These are phyloP conservation scores for Colaptes auratus DNA, from an alignment of 2,113 vertebrate genomes.

Conservation along the genomic window DNA sequence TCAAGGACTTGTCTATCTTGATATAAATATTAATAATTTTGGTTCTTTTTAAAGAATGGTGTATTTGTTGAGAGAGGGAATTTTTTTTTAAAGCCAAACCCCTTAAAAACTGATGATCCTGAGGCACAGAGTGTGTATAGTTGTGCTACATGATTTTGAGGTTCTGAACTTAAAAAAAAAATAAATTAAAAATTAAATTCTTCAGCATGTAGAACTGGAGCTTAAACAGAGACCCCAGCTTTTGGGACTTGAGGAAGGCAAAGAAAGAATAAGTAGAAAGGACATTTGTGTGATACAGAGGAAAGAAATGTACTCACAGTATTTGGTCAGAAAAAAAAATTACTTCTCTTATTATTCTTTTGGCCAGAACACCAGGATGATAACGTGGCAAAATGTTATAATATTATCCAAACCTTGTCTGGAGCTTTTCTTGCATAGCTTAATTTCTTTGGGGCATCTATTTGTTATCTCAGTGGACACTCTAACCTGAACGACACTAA, in stretches of 20 bases:
- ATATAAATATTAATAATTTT: slow-evolving; percentile 49
- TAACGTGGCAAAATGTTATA: neutral
- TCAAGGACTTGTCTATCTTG: slow-evolving; percentile 27
- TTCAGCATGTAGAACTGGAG: neutral
- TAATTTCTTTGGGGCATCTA: neutral
- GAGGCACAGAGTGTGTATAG: neutral
- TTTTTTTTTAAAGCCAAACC: neutral
- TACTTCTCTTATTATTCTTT: neutral
- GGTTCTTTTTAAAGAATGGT: neutral
- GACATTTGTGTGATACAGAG: neutral
- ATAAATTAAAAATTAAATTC: too few species aligned
- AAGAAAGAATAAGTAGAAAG: neutral
- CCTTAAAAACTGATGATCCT: neutral
- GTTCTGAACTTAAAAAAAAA: neutral
- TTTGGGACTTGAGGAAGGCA: neutral
- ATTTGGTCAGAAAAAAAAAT: neutral
- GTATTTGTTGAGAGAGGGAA: neutral
- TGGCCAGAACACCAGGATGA: neutral
- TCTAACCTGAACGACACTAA: neutral
- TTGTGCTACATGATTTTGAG: neutral
- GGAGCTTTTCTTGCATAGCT: neutral
- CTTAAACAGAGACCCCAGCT: neutral
- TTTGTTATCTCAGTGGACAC: neutral
- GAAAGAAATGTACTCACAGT: neutral
- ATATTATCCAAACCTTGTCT: neutral